Base-by-base conservation (phyloP, 2,797 vertebrate genomes). In the Esox masquinongy region DNA sequence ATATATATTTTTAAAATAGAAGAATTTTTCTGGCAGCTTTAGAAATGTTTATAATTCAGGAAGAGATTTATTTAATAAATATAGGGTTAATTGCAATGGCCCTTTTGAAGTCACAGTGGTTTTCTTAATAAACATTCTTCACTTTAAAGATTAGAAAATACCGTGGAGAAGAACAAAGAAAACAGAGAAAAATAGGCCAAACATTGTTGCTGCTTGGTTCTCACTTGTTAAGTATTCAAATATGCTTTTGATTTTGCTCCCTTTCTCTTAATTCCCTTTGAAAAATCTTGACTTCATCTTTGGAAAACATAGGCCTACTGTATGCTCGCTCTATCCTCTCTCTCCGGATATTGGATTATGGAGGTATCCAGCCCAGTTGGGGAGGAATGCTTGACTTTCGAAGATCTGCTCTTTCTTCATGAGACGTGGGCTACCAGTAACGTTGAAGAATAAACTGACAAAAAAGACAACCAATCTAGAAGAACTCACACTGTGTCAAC, bases 401-500 rank as follows among this genome's bases (percentile, higher is more conserved):
- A 77, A 94, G 93, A 89, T 91, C 91, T 91, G 88, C 85, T 89
- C 87, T 90, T 92, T 90, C 93, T 94, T 94, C 88, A 89, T 83
- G 76, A 92, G 89, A 94, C 90, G 92, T 91, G 86, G 88, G 94
- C 92, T 93, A 92, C 92, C 91, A 83, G 84, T 91, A 90, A 90
- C 91, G 91, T 88, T 79, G 77, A 88, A 59, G 91, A 93, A 92
- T 85, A 76, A 91, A 93, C 91, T 90, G 87, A 91, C 91, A 83
- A 88, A 87, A 93, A 93, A 93, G 94, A 95, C 93, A 93, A 92
- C 93, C 91, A 89, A 85, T 87, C 88, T 84, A 88, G 85, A 88
- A 94, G 91, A 90, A 73, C 92, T 93, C 94, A 94, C 91, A 92
- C 93, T 93, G 94, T 66, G 93, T 90, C 94, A 93, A 93, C 90